A percentile compares a stretch with the other conserved stretches of the same genome.
These are phyloP conservation scores for Rhagium mordax DNA, from an alignment of 2,888 invertebrate species.

Conservation along the genomic window DNA sequence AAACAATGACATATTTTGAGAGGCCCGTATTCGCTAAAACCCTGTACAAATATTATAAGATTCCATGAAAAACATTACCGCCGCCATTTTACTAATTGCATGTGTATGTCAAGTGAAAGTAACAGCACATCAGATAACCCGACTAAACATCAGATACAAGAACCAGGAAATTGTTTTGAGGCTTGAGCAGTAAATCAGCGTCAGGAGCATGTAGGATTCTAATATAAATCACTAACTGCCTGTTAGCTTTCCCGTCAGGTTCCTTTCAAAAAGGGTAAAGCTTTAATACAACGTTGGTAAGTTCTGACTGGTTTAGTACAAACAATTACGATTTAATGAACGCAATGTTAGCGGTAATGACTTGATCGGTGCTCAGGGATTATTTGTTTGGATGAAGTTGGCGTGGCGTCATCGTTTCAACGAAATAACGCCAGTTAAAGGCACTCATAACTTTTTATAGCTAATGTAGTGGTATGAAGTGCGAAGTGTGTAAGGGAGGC, in stretches of 20 bases:
- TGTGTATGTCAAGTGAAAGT: neutral
- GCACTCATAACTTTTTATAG: no score
- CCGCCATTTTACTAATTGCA: neutral
- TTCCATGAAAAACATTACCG: no score
- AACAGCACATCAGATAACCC: neutral
- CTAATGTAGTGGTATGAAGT: no score
- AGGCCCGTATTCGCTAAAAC: no score
- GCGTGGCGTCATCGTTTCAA: neutral
- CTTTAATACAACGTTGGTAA: neutral
- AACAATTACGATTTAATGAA: neutral
- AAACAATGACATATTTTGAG: no score
- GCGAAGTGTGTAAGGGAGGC: no score
- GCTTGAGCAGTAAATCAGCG: constrained; percentile 26
- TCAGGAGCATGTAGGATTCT: constrained; percentile 5
- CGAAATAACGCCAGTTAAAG: no score
- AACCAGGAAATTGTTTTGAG: constrained; percentile 20
- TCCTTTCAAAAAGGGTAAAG: neutral
- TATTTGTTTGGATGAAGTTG: no score
- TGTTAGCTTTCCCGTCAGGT: constrained; percentile 1
- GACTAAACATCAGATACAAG: neutral
- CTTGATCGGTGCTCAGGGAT: no score
- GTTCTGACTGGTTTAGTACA: neutral
- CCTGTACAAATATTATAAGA: no score
- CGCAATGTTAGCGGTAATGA: neutral
- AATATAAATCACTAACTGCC: constrained; percentile 14